phyloP scores from a whole-genome alignment of 2,113 vertebrate genomes.

The Eleginops maclovinus region DNA sequence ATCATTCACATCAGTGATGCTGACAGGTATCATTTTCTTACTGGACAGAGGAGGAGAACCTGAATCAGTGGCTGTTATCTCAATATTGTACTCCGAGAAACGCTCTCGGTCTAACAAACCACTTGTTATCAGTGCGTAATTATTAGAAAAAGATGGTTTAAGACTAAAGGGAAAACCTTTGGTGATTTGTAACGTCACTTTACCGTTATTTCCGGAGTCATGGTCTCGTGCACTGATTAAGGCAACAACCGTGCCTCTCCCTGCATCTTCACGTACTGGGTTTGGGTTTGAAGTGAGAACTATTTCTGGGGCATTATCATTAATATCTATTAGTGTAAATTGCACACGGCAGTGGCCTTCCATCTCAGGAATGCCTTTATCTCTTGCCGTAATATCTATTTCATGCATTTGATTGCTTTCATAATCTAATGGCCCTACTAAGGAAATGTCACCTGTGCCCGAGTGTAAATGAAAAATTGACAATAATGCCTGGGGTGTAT shows the following conservation, averaged over 20 bases:
- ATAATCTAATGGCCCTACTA: conserved; percentile 70
- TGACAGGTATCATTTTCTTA: conserved; percentile 78
- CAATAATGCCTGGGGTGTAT: conserved; percentile 47
- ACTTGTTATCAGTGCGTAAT: conserved; percentile 87
- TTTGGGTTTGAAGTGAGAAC: conserved; percentile 70
- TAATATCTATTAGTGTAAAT: conserved; percentile 75
- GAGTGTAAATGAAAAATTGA: conserved; percentile 60
- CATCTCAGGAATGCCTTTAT: conserved; percentile 77
- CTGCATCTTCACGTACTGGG: conserved; percentile 70
- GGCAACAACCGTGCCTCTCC: conserved; percentile 72
- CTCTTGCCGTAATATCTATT: conserved; percentile 86
- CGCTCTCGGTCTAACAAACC: conserved; percentile 85
- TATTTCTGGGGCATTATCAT: conserved; percentile 82
- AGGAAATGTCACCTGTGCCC: conserved; percentile 63
- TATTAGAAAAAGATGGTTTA: conserved; percentile 85
- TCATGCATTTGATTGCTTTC: conserved; percentile 82
- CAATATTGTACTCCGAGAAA: conserved; percentile 79
- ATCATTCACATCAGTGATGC: conserved; percentile 85
- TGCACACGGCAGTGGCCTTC: conserved; percentile 82
- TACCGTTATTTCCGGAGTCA: conserved; percentile 74
- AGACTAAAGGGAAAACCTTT: conserved; percentile 80
- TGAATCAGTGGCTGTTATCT: conserved; percentile 84
- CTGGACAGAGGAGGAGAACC: conserved; percentile 84
- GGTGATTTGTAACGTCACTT: conserved; percentile 56
- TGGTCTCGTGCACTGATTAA: conserved; percentile 75